Conservation (phyloP, 2,888 invertebrate genomes). For the Cosmia trapezina region DNA sequence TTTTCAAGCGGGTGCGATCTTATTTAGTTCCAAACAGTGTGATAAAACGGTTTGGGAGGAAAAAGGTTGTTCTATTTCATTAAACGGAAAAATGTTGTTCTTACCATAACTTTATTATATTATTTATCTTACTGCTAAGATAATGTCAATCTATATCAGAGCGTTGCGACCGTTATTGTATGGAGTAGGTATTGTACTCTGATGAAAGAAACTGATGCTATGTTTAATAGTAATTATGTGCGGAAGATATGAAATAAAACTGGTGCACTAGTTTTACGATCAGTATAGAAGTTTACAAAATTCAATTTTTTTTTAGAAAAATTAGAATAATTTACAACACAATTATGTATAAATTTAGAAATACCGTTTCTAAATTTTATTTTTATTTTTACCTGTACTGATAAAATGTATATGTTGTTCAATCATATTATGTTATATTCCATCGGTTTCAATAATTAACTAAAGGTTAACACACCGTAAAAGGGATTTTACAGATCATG, state of each 20-base stretch:
- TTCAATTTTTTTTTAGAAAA: too few relatives aligned
- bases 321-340: background rate
- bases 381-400: too few relatives aligned
- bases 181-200: background rate
- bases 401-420: constrained; percentile 4
- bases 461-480: too few relatives aligned
- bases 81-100: background rate
- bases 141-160: background rate
- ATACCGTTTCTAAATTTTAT: too few relatives aligned
- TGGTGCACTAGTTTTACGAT: too few relatives aligned
- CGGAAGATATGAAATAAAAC: too few relatives aligned
- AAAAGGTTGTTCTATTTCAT: background rate
- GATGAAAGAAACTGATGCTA: background rate
- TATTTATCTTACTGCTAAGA: background rate
- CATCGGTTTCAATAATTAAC: too few relatives aligned
- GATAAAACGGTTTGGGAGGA: background rate
- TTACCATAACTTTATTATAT: background rate
- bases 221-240: background rate
- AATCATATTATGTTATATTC: background rate
- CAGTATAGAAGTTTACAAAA: too few relatives aligned
- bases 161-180: background rate
- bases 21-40: background rate
- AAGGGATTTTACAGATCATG: too few relatives aligned
- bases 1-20: background rate
- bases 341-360: background rate